Evolutionary conservation across 2,797 vertebrate species (phyloP), one percentile per base, ranked within the genome.

Genomic region (Sebastes dallii): DNA sequence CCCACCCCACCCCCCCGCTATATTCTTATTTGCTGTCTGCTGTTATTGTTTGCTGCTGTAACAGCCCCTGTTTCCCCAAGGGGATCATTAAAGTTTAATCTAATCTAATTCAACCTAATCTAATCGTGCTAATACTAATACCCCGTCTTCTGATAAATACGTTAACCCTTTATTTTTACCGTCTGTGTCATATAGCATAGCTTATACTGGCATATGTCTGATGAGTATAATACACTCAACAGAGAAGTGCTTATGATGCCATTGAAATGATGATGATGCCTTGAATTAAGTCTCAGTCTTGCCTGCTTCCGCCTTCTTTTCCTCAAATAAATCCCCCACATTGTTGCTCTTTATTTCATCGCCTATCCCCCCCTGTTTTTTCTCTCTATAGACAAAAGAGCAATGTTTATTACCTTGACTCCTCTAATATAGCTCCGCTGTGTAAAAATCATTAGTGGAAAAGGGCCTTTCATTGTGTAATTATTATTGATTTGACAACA

Each of bases 401-500:
- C 83, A 75, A 77, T 85, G 75, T 81, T 92, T 91, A 92, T 85
- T 86, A 72, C 82, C 68, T 72, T 5, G 67, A 71, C 64, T 86
- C 55, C 62, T 87, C 73, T 79, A 84, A 91, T 88, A 93, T 59
- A 81, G 89, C 72, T 59, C 91, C 61, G 82, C 90, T 83, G 76
- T 82, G 88, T 88, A 81, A 89, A 65, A 90, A 90, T 91, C 88
- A 89, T 91, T 90, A 92, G 80, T 59, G 80, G 80, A 58, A 90
- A 91, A 83, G 62, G 77, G 75, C 79, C 87, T 88, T 93, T 91
- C 72, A 86, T 93, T 25, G 68, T 79, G 85, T 94, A 94, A 95
- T 94, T 94, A 94, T 92, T 94, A 95, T 95, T 92, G 94, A 96
- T 94, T 86, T 89, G 92, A 92, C 90, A 92, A 90, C 83, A 89